Percentiles rank a stretch among this genome's conserved stretches.
Conservation (phyloP, 2,113 vertebrate species). For the Gymnogyps californianus region DNA sequence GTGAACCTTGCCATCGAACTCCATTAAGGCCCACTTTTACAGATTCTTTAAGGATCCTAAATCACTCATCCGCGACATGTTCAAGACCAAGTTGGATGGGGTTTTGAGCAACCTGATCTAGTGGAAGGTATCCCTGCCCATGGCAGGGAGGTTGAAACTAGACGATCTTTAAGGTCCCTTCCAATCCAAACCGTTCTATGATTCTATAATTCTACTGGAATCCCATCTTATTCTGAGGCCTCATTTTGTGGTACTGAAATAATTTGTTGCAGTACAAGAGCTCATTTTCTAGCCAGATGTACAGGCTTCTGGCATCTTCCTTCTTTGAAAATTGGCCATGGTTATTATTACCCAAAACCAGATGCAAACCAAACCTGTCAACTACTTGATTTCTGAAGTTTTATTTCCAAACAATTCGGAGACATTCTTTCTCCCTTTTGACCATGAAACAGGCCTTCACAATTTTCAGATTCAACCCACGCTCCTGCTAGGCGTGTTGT, state of each 20-base stretch:
- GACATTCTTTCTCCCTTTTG: background rate
- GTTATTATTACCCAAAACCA: background rate
- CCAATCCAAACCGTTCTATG: background rate
- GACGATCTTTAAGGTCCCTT: background rate
- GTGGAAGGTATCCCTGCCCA: rapidly evolving
- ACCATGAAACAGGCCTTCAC: background rate
- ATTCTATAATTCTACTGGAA: background rate
- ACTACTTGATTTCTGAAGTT: background rate
- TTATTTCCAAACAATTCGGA: background rate
- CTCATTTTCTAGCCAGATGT: background rate
- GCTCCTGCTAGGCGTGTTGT: background rate
- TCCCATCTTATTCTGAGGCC: background rate
- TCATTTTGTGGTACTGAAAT: background rate
- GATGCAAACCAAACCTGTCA: background rate
- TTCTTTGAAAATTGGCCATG: background rate
- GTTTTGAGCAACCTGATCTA: rapidly evolving
- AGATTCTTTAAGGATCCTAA: too few species aligned
- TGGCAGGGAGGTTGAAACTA: rapidly evolving
- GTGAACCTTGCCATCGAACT: too few species aligned
- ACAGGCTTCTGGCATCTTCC: background rate
- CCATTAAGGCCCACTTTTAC: too few species aligned
- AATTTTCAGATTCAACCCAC: background rate
- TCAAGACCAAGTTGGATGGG: rapidly evolving
- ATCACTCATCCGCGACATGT: too few species aligned
- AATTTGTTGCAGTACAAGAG: background rate